phyloP scores from a whole-genome alignment of 2,113 vertebrate genomes.

The Apeltes quadracus region DNA sequence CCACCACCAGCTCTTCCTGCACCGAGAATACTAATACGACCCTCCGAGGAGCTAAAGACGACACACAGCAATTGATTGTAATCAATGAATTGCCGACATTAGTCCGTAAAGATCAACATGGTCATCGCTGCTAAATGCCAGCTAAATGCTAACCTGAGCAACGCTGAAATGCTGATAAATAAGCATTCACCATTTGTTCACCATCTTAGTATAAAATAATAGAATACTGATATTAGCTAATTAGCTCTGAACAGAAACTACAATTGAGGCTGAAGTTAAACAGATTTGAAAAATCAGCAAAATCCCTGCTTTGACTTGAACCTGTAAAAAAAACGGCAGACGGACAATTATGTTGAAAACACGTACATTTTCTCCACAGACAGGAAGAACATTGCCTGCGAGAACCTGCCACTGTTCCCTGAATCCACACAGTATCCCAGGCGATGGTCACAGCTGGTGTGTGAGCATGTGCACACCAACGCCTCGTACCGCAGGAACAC shows the following conservation, averaged over 20 bases:
- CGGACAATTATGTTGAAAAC: slow-evolving; percentile 23
- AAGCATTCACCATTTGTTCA: too few relatives aligned
- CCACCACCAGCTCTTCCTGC: slow-evolving; percentile 57
- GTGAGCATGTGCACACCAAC: slow-evolving; percentile 17
- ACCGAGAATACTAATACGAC: slow-evolving; percentile 71
- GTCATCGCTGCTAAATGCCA: neutral
- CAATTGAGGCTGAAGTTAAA: neutral
- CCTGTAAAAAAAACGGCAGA: too few relatives aligned
- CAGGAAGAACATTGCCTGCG: neutral
- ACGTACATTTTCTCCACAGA: neutral
- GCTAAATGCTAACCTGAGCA: neutral
- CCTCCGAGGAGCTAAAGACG: slow-evolving; percentile 45
- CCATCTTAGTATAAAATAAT: neutral
- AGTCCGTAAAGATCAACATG: slow-evolving; percentile 2
- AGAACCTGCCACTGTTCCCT: neutral
- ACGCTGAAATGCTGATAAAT: neutral
- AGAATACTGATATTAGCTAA: neutral
- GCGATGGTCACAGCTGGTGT: slow-evolving; percentile 3
- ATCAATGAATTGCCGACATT: slow-evolving; percentile 51
- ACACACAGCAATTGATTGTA: slow-evolving; percentile 53
- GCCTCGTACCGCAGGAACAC: slow-evolving; percentile 51
- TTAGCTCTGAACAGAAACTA: neutral
- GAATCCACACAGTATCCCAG: neutral
- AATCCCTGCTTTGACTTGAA: too few relatives aligned
- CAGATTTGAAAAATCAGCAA: too few relatives aligned